These are phyloP conservation scores for Archocentrus centrarchus DNA, from an alignment of 2,113 vertebrate genomes.

Conservation along the genomic window DNA sequence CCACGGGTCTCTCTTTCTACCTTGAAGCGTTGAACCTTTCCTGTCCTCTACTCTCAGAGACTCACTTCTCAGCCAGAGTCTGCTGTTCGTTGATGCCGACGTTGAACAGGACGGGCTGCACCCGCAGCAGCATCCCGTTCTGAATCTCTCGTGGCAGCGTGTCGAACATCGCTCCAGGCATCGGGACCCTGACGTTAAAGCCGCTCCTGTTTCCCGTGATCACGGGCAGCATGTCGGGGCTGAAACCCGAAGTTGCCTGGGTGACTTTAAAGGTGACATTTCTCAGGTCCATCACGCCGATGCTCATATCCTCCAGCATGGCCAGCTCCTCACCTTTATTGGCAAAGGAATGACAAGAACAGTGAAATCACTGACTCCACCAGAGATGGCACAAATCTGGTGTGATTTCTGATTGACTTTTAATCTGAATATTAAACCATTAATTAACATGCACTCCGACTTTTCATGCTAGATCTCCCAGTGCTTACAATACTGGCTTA, in stretches of 20 bases:
- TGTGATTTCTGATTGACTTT: background rate
- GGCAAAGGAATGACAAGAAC: background rate
- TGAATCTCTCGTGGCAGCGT: slow-evolving; percentile 94
- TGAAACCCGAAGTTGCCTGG: slow-evolving; percentile 89
- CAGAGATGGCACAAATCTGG: background rate
- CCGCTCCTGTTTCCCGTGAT: slow-evolving; percentile 97
- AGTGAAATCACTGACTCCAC: background rate
- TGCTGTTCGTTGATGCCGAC: slow-evolving; percentile 99
- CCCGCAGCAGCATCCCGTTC: slow-evolving; percentile 97
- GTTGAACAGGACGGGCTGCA: slow-evolving; percentile 96
- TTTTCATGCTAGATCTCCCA: no score
- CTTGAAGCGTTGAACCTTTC: background rate
- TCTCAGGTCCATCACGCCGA: slow-evolving; percentile 95
- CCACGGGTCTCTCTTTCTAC: background rate
- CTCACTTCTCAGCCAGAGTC: slow-evolving; percentile 96
- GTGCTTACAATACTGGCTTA: no score
- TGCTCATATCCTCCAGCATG: slow-evolving; percentile 98
- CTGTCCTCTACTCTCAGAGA: background rate
- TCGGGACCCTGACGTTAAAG: slow-evolving; percentile 94
- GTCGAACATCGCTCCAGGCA: slow-evolving; percentile 93
- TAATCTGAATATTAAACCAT: background rate
- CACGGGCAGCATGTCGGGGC: slow-evolving; percentile 94
- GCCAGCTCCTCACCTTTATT: slow-evolving; percentile 93
- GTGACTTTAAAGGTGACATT: slow-evolving; percentile 99
- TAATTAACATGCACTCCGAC: no score